phyloP scores from a whole-genome alignment of 2,888 invertebrate genomes.

The Himalopsyche japonica region DNA sequence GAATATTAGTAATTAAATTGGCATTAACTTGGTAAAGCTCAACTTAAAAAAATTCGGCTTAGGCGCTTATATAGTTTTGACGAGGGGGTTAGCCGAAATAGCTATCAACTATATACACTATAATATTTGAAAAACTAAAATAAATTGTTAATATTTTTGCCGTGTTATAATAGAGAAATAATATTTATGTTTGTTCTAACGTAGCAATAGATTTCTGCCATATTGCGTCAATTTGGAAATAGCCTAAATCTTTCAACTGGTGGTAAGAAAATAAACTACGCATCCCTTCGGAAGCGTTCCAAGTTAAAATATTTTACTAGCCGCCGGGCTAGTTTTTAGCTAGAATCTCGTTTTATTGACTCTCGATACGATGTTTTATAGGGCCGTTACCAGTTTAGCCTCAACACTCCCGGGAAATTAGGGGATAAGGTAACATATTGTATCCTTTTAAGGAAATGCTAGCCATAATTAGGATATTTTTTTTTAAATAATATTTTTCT shows the following conservation, averaged over 20 bases:
- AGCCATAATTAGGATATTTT: neutral
- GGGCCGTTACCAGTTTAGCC: neutral
- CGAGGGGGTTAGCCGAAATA: no score
- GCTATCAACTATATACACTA: no score
- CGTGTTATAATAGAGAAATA: no score
- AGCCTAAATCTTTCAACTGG: neutral
- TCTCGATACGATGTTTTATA: slow-evolving; percentile 11
- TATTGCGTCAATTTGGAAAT: neutral
- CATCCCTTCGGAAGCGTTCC: neutral
- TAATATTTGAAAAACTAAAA: no score
- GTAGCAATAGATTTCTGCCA: no score
- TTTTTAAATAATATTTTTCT: neutral
- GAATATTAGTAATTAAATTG: no score
- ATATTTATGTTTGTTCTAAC: no score
- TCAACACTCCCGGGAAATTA: slow-evolving; percentile 26
- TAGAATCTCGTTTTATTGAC: slow-evolving; percentile 9
- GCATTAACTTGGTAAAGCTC: no score
- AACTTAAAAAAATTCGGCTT: no score
- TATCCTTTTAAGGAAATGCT: neutral
- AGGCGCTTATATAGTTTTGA: no score
- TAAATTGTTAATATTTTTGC: no score
- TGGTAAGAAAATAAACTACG: neutral
- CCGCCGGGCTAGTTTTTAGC: slow-evolving; percentile 4
- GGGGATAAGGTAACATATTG: neutral
- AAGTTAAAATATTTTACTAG: slow-evolving; percentile 29